These are phyloP conservation scores for Telmatochromis brichardi DNA, from an alignment of 2,113 vertebrate genomes.

Conservation along the genomic window DNA sequence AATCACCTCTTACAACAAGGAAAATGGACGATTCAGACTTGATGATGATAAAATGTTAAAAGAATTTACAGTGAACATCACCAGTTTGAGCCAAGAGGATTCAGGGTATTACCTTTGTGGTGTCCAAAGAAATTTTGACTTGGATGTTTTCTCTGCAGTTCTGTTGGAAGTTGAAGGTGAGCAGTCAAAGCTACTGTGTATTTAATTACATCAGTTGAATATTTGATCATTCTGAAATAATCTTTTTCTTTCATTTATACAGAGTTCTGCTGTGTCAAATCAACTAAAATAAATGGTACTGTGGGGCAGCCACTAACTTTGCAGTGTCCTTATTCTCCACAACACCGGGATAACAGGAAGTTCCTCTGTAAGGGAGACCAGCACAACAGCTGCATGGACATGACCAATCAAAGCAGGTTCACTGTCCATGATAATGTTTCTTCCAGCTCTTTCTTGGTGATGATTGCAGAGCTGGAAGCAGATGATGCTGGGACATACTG, in stretches of 20 bases:
- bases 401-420: neutral
- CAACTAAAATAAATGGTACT: neutral
- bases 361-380: constrained; percentile 35
- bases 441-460: constrained; percentile 11
- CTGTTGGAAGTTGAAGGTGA: constrained; percentile 11
- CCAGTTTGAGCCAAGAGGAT: neutral
- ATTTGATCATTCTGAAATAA: accelerated
- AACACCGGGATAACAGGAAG: constrained; percentile 4
- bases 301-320: neutral
- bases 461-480: neutral
- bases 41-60: neutral
- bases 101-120: neutral
- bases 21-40: neutral
- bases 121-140: neutral
- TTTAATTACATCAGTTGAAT: neutral
- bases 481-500: constrained; percentile 35
- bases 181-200: accelerated
- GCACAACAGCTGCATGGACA: neutral
- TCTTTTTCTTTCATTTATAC: accelerated
- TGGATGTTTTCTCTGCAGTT: constrained; percentile 15
- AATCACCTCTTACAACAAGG: neutral
- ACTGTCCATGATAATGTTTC: neutral
- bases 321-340: constrained; percentile 7
- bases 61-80: neutral
- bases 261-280: neutral